Percentiles rank a stretch among this genome's conserved stretches.
Conservation (phyloP, 2,113 vertebrate genomes). For the Brevimyrus niger region DNA sequence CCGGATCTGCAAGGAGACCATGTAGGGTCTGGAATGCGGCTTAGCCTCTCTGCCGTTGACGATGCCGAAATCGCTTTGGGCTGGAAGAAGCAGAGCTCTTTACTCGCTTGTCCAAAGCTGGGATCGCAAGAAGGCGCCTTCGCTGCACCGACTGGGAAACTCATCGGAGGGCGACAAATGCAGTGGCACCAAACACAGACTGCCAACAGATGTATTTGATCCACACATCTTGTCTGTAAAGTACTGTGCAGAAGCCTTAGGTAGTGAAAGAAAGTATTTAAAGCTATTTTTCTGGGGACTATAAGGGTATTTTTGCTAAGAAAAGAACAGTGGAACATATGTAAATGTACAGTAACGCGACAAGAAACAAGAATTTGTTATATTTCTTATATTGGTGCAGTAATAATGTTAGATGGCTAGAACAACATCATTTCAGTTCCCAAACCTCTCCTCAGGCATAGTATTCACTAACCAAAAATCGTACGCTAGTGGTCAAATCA, state of each 20-base stretch:
- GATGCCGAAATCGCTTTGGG: neutral
- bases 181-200: neutral
- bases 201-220: neutral
- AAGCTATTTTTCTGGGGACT: neutral
- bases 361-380: neutral
- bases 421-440: neutral
- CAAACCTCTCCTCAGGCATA: neutral
- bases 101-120: neutral
- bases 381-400: neutral
- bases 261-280: neutral
- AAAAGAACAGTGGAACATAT: neutral
- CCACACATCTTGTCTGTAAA: neutral
- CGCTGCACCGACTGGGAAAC: neutral
- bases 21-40: slow-evolving; percentile 36
- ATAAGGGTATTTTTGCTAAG: neutral
- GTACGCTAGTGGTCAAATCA: neutral
- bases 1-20: slow-evolving; percentile 31
- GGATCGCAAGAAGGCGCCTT: neutral
- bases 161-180: neutral
- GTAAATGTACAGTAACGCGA: neutral
- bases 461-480: neutral
- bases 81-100: neutral
- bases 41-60: slow-evolving; percentile 27
- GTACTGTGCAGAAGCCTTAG: neutral
- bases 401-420: neutral